Evolutionary conservation across 35 echinoderm and acorn worm genomes (phyloP), one percentile per base, ranked within the genome.

Genomic region (Amphiura filiformis): DNA sequence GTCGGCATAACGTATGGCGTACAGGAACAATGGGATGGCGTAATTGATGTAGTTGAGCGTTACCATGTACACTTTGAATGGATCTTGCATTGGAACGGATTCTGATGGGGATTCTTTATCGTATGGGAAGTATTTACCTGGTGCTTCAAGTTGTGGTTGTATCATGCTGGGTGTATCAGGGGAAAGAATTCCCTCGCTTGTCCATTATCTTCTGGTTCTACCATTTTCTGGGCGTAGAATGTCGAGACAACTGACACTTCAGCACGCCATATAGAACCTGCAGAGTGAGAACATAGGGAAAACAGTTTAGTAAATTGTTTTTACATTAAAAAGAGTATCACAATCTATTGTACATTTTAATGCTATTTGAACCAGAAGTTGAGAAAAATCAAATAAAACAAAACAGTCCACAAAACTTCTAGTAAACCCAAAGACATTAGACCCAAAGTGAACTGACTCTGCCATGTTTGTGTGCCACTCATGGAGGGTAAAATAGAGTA

Each of bases 11-110:
- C 89, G 89, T 38, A 98, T 91, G 38, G 89, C 95, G 57, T 98
- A 98, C 35, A 98, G 79, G 76, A 98, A 94, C 38, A 98, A 77
- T 79, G 95, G 92, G 28, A 94, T 83, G 22, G 94, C 78, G 32
- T 98, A 98, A 57, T 98, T 98, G 39, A 98, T 82, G 92, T 94
- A 98, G 81, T 97, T 97, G 13, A 97, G 91, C 13, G 94, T 97
- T 33, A 97, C 87, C 88, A 97, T 91, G 36, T 85, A 91, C 34
- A 89, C 84, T 39, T 88, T 89, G 85, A 93, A 97, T 35, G 94
- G 91, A 15, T 95, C 86, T 70, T 76, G 76, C 32, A 76, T 44
- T 13, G 47, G 78, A 33, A 77, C 65, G 49, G 82, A 65, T 23
- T 93, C 81, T 13, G 86, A 81, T 39, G 47, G 78, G 0, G 34